Evolutionary conservation across 2,797 vertebrate genomes (phyloP).

Genomic region (Rousettus madagascariensis): DNA sequence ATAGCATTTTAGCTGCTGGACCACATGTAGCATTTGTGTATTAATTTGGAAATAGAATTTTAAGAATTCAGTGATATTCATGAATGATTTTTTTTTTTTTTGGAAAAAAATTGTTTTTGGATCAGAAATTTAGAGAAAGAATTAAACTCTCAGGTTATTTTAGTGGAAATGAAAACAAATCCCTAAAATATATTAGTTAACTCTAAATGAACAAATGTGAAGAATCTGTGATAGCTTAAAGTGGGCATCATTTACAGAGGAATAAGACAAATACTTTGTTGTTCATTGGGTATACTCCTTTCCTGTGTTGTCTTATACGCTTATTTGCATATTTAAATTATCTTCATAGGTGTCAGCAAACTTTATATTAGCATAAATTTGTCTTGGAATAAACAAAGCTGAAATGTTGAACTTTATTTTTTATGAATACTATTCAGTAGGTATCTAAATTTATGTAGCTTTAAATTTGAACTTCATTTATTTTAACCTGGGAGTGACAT

Average conservation of each 20-base stretch:
- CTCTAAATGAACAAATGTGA: slow-evolving; percentile 15
- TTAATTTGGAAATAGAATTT: slow-evolving; percentile 69
- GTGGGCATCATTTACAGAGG: slow-evolving; percentile 45
- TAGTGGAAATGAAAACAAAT: slow-evolving; percentile 46
- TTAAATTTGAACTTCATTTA: not conserved
- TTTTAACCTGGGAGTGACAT: not conserved
- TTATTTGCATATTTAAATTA: slow-evolving; percentile 34
- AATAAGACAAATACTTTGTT: slow-evolving; percentile 29
- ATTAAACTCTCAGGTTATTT: slow-evolving; percentile 1
- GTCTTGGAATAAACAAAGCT: slow-evolving; percentile 8
- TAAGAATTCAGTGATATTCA: slow-evolving; percentile 75
- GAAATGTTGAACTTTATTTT: not conserved
- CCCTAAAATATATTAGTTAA: slow-evolving; percentile 33
- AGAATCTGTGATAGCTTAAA: slow-evolving; percentile 33
- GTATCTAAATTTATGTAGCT: slow-evolving; percentile 8
- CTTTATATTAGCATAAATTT: slow-evolving; percentile 19
- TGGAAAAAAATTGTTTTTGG: slow-evolving; percentile 21
- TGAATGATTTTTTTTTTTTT: slow-evolving; percentile 73
- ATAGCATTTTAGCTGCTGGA: slow-evolving; percentile 66
- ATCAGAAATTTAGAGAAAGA: not conserved
- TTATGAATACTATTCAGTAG: not conserved
- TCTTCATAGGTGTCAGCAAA: slow-evolving; percentile 15
- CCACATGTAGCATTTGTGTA: slow-evolving; percentile 50
- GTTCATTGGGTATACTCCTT: not conserved
- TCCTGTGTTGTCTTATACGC: not conserved